Evolutionary conservation across 2,797 vertebrate genomes (phyloP), one percentile per base, ranked within the genome.

Genomic region (Poeciliopsis paucimaculata): DNA sequence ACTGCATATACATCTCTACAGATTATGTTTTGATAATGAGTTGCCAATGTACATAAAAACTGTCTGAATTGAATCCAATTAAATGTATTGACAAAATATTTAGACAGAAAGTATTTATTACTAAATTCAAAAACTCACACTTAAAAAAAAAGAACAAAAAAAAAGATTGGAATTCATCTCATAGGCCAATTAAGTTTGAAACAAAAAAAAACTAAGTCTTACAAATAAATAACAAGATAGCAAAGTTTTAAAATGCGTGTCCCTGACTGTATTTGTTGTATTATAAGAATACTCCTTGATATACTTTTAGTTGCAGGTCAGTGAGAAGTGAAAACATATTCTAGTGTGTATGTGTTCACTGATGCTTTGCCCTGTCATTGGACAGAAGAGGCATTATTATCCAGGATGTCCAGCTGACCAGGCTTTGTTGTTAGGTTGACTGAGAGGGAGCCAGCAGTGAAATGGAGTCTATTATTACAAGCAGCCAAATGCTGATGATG

Each of bases 401-500:
- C 79, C 77, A 75, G 77, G 82, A 89, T 84, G 87, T 88, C 85
- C 92, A 86, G 89, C 88, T 84, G 86, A 90, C 84, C 81, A 80
- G 76, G 76, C 83, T 62, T 53, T 87, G 87, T 87, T 87, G 90
- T 88, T 89, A 76, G 82, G 82, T 77, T 71, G 83, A 79, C 85
- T 90, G 85, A 90, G 84, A 86, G 82, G 81, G 84, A 86, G 82
- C 81, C 77, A 81, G 81, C 77, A 75, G 78, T 86, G 92, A 94
- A 94, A 87, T 84, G 87, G 88, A 86, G 87, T 88, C 83, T 79
- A 91, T 93, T 93, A 93, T 88, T 89, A 87, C 83, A 89, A 84
- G 87, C 86, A 77, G 85, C 88, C 88, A 86, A 91, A 91, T 92
- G 89, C 87, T 92, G 92, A 93, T 91, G 87, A 92, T 94, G 90